phyloP scores from a whole-genome alignment of 2,888 invertebrate species.

The Tinea semifulvella region DNA sequence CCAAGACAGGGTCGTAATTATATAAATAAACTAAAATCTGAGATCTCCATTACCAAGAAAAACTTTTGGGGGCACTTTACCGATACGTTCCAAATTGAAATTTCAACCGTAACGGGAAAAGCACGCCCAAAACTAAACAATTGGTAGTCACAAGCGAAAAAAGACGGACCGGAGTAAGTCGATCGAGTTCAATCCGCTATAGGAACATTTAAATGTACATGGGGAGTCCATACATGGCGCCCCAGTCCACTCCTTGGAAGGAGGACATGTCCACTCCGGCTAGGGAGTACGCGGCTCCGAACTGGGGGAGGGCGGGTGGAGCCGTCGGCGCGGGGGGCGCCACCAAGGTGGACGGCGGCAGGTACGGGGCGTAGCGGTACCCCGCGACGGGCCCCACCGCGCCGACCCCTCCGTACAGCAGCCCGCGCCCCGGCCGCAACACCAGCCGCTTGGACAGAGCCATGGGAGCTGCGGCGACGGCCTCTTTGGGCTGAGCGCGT shows the following conservation, averaged over 20 bases:
- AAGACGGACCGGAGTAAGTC: too few species aligned
- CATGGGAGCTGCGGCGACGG: conserved; percentile 70
- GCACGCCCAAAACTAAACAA: too few species aligned
- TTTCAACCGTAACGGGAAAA: too few species aligned
- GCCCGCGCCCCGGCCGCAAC: conserved; percentile 73
- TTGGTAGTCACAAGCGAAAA: too few species aligned
- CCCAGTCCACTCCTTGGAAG: conserved; percentile 92
- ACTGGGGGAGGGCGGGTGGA: conserved; percentile 68
- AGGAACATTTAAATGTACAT: conserved; percentile 80
- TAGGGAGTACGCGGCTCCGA: conserved; percentile 80
- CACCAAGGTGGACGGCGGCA: conserved; percentile 51
- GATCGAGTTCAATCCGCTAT: too few species aligned
- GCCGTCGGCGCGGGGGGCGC: conserved; percentile 66
- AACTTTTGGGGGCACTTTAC: too few species aligned
- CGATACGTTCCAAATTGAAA: too few species aligned
- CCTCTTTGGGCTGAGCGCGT: conserved; percentile 91
- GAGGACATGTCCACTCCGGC: conserved; percentile 92
- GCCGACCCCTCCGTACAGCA: conserved; percentile 46
- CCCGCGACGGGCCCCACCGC: conserved; percentile 43
- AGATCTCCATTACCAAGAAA: conserved; percentile 4
- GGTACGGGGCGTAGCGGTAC: conserved; percentile 62
- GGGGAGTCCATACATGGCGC: conserved; percentile 91
- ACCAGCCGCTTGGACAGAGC: conserved; percentile 78
- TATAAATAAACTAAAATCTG: not conserved
- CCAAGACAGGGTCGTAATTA: too few species aligned